Conservation (phyloP, 2,113 vertebrate species). For the cattle (Bos taurus) region ARS-UCD2.0 NC_037354.1:43678501-43679000, state of each 20-base stretch:
- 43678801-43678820: accelerated
- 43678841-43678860: neutral
- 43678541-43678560: neutral
- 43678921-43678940: neutral
- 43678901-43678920: neutral
- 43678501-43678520: neutral
- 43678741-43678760: neutral
- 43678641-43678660: neutral
- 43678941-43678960: neutral
- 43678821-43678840: neutral
- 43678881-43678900: neutral
- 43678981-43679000: neutral
- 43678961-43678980: neutral
- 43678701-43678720: neutral
- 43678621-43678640: neutral
- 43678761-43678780: neutral
- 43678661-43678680: neutral
- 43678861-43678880: neutral
- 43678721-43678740: neutral
- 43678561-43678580: neutral
- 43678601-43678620: neutral
- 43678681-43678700: neutral
- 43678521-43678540: neutral
- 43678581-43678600: neutral
- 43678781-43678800: neutral